Conservation (phyloP, 1,140 invertebrate species). For the Zaprionus gabonicus region DNA sequence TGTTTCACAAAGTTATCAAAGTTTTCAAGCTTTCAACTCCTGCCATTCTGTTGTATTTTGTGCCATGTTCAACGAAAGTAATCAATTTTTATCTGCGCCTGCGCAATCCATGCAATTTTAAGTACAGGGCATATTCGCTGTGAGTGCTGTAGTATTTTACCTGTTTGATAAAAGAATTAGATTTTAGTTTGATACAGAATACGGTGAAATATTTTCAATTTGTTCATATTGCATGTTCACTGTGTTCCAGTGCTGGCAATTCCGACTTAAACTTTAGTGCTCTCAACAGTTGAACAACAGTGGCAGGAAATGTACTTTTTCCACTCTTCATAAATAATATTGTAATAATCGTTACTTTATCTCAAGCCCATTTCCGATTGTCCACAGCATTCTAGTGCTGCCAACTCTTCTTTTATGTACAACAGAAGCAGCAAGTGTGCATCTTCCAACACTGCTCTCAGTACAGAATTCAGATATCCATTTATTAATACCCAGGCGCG, state of each 20-base stretch:
- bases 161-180: too few species aligned
- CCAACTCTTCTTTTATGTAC: background rate
- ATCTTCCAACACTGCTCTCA: background rate
- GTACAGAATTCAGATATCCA: background rate
- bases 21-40: constrained; percentile 1
- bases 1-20: constrained; percentile 30
- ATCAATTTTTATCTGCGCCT: constrained; percentile 47
- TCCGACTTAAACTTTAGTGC: too few species aligned
- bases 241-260: too few species aligned
- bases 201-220: too few species aligned
- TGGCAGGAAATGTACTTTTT: too few species aligned
- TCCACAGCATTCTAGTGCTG: background rate
- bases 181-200: too few species aligned
- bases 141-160: background rate
- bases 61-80: constrained; percentile 27
- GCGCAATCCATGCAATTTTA: constrained; percentile 16
- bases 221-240: too few species aligned
- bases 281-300: too few species aligned
- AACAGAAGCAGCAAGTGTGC: constrained; percentile 23
- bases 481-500: background rate
- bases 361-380: background rate
- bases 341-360: too few species aligned
- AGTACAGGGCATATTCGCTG: background rate
- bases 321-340: too few species aligned
- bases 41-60: background rate